Conservation (phyloP, 2,888 invertebrate species). For the Eilema caniola region DNA sequence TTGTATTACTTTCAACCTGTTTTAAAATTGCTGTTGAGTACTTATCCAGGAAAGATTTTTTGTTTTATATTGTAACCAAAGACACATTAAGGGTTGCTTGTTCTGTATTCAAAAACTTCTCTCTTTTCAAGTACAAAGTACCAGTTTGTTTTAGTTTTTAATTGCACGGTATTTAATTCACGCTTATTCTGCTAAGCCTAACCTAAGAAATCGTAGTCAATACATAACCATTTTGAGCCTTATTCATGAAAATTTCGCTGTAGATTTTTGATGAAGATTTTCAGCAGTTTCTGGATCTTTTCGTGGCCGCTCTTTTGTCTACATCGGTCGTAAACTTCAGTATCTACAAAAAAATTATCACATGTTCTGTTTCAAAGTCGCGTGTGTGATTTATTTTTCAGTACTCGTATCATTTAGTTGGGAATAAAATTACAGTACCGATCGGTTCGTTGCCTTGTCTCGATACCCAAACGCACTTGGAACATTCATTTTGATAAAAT, state of each 20-base stretch:
- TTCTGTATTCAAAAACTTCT: too few relatives aligned
- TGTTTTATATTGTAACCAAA: slow-evolving; percentile 12
- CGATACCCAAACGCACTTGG: slow-evolving; percentile 7
- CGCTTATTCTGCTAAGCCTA: too few relatives aligned
- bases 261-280: background rate
- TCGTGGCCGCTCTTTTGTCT: slow-evolving; percentile 13
- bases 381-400: slow-evolving; percentile 37
- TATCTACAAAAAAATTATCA: slow-evolving; percentile 39
- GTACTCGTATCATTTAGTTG: slow-evolving; percentile 22
- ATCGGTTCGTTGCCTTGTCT: slow-evolving; percentile 33
- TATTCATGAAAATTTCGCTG: background rate
- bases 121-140: too few relatives aligned
- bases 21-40: slow-evolving; percentile 18
- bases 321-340: slow-evolving; percentile 27
- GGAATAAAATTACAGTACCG: slow-evolving; percentile 30
- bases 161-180: too few relatives aligned
- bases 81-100: too few relatives aligned
- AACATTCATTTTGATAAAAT: slow-evolving; percentile 7
- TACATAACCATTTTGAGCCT: too few relatives aligned
- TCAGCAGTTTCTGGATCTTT: slow-evolving; percentile 14
- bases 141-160: too few relatives aligned
- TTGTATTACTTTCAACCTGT: slow-evolving; percentile 16
- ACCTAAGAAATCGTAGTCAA: too few relatives aligned
- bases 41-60: background rate
- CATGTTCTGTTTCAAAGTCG: slow-evolving; percentile 24